phyloP scores from a whole-genome alignment of 2,113 vertebrate species.

The Gallinago paraguaiae region DNA sequence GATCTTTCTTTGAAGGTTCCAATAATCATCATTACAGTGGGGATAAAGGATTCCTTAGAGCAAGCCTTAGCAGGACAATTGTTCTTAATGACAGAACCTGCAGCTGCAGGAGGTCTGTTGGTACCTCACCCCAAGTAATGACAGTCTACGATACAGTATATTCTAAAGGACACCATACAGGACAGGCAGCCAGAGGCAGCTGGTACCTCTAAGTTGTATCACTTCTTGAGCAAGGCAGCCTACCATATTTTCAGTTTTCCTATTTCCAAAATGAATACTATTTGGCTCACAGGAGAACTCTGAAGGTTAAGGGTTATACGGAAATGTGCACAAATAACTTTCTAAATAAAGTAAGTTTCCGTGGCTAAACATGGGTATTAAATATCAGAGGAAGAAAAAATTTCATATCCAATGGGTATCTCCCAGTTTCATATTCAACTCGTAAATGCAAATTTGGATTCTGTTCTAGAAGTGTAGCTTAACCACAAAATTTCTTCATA shows the following conservation, averaged over 20 bases:
- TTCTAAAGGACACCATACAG: not conserved
- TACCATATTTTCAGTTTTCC: not conserved
- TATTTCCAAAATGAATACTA: not conserved
- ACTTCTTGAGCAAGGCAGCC: not conserved
- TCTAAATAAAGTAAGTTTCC: not conserved
- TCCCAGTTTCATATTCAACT: not conserved
- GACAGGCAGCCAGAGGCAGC: not conserved
- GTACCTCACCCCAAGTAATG: not conserved
- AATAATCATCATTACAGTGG: rapidly evolving
- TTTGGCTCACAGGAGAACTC: not conserved
- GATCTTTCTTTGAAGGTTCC: not conserved
- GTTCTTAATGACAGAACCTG: not conserved
- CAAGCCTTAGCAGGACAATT: not conserved
- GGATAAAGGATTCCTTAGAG: not conserved
- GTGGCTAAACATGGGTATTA: not conserved
- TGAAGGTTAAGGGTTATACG: not conserved
- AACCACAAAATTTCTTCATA: not conserved
- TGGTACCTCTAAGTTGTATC: too few species aligned
- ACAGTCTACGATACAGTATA: not conserved
- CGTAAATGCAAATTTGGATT: not conserved
- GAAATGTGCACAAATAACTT: not conserved
- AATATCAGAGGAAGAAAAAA: not conserved
- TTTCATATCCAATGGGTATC: not conserved
- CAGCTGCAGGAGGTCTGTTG: not conserved
- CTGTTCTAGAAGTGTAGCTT: not conserved